phyloP scores from a whole-genome alignment of 2,797 vertebrate genomes.

The Alfaro cultratus region DNA sequence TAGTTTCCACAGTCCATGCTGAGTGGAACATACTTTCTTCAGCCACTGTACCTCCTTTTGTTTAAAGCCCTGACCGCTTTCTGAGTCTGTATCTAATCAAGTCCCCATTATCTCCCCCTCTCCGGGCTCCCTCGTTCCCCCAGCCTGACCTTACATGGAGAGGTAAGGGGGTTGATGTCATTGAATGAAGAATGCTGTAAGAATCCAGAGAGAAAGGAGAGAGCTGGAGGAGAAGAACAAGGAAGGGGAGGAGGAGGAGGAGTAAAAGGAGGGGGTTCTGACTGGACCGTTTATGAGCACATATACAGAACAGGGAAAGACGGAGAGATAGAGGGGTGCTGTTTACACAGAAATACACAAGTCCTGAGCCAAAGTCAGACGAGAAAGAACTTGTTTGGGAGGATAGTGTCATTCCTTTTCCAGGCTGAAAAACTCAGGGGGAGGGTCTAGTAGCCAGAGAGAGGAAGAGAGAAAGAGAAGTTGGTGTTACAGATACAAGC shows the following conservation, averaged over 20 bases:
- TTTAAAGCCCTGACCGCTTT: conserved; percentile 58
- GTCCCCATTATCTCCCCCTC: conserved; percentile 79
- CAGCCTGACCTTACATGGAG: conserved; percentile 87
- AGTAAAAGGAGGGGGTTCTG: conserved; percentile 45
- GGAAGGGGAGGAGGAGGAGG: conserved; percentile 20
- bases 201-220: conserved; percentile 76
- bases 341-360: conserved; percentile 79
- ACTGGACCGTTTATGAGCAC: conserved; percentile 59
- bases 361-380: conserved; percentile 75
- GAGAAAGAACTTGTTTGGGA: conserved; percentile 85
- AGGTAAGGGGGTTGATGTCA: conserved; percentile 87
- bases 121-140: conserved; percentile 72
- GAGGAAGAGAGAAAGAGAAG: conserved; percentile 68
- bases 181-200: conserved; percentile 86
- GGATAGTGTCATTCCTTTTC: conserved; percentile 84
- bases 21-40: conserved; percentile 26
- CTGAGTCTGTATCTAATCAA: conserved; percentile 82
- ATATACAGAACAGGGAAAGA: conserved; percentile 61
- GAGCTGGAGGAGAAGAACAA: conserved; percentile 40
- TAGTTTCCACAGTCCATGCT: conserved; percentile 6
- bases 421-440: conserved; percentile 74
- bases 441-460: conserved; percentile 76
- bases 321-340: conserved; percentile 59
- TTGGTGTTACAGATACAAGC: conserved; percentile 58
- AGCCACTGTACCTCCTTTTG: conserved; percentile 36